Conservation (phyloP, 1,140 invertebrate genomes). For the Geopemphigus sp. region DNA sequence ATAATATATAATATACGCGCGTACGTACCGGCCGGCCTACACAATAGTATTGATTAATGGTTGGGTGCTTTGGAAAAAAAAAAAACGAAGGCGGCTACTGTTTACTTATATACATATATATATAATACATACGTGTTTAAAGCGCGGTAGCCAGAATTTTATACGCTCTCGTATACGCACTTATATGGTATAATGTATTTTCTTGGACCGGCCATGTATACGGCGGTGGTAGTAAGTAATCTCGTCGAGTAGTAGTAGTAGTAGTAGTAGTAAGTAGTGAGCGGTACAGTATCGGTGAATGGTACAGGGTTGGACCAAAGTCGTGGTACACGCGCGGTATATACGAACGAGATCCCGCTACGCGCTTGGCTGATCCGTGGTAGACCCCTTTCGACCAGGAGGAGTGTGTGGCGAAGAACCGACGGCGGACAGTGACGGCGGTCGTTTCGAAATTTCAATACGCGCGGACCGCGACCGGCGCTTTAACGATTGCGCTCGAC, state of each 20-base stretch:
- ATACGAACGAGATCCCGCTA: too few species aligned
- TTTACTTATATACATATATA: conserved; percentile 9
- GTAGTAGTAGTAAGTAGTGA: too few species aligned
- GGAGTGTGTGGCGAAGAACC: too few species aligned
- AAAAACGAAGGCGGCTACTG: conserved; percentile 35
- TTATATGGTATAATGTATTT: neutral
- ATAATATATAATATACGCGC: neutral
- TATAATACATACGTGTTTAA: conserved; percentile 35
- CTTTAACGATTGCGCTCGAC: too few species aligned
- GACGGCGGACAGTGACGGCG: too few species aligned
- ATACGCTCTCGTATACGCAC: neutral
- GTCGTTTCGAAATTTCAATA: too few species aligned
- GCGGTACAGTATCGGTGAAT: neutral
- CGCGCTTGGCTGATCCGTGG: too few species aligned
- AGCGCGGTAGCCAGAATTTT: conserved; percentile 43
- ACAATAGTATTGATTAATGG: conserved; percentile 49
- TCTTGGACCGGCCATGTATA: neutral
- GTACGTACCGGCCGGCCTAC: conserved; percentile 9
- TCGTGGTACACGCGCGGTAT: neutral
- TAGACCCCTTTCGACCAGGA: too few species aligned
- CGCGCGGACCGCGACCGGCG: too few species aligned
- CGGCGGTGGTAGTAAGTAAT: conserved; percentile 5
- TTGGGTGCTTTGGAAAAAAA: conserved; percentile 24
- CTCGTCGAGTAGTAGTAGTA: neutral
- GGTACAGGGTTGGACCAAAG: conserved; percentile 10